These are phyloP conservation scores for Brachymystax lenok DNA, from an alignment of 2,797 vertebrate species.

Conservation along the genomic window DNA sequence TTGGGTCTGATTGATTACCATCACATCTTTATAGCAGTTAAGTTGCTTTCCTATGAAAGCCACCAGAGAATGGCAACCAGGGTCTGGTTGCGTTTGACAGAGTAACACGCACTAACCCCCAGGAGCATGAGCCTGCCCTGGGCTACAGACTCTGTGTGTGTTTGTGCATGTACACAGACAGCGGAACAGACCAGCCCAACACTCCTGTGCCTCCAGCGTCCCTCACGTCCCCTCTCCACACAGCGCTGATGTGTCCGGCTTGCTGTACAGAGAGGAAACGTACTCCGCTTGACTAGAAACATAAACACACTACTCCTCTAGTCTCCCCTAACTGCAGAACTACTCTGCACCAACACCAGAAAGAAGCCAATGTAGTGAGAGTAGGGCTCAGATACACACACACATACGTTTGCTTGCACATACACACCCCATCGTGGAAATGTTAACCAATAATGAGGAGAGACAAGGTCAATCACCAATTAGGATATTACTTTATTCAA, in stretches of 20 bases:
- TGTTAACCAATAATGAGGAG: too few species aligned
- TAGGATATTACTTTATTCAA: too few species aligned
- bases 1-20: conserved; percentile 40
- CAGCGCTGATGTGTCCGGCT: conserved; percentile 54
- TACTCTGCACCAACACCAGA: conserved; percentile 52
- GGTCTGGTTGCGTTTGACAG: conserved; percentile 45
- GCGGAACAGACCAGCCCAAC: conserved; percentile 39
- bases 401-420: neutral
- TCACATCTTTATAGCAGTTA: conserved; percentile 20
- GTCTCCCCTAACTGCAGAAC: conserved; percentile 41
- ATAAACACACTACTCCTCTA: conserved; percentile 57
- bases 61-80: conserved; percentile 21
- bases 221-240: conserved; percentile 32
- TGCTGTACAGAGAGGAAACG: conserved; percentile 55
- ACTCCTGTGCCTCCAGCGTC: conserved; percentile 33
- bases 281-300: conserved; percentile 59
- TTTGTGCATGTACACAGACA: neutral
- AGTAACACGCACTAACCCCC: conserved; percentile 63
- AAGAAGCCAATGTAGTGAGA: conserved; percentile 43
- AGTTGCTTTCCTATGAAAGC: conserved; percentile 51
- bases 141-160: conserved; percentile 27
- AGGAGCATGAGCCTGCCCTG: conserved; percentile 47
- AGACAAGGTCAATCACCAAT: too few species aligned
- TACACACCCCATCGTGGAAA: conserved; percentile 16
- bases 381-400: conserved; percentile 12